Evolutionary conservation across 1,140 invertebrate species (phyloP).

Genomic region (Colletes gigas): DNA sequence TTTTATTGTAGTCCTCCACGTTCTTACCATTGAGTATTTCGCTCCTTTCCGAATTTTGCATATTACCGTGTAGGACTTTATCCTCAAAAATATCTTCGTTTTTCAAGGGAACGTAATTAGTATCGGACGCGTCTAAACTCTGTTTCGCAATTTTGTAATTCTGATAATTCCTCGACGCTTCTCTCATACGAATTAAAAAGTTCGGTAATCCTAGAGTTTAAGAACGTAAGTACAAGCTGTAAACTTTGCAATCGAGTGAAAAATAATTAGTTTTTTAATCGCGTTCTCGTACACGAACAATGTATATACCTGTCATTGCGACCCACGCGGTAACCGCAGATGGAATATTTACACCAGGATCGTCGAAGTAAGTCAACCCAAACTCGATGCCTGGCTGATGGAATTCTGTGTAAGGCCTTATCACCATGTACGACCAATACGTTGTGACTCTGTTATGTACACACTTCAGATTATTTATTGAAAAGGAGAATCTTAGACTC

Average conservation of each 20-base stretch:
- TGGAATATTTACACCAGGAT: conserved; percentile 89
- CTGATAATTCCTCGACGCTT: conserved; percentile 79
- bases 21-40: not conserved
- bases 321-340: conserved; percentile 86
- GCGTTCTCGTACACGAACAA: not conserved
- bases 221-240: conserved; percentile 22
- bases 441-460: conserved; percentile 83
- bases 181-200: conserved; percentile 79
- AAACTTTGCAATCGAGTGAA: conserved; percentile 9
- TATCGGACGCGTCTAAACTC: not conserved
- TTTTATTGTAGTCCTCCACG: conserved; percentile 31
- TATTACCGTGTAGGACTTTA: not conserved
- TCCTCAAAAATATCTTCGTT: conserved; percentile 13
- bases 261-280: not conserved
- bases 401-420: conserved; percentile 85
- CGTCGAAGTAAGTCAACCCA: conserved; percentile 92
- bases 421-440: conserved; percentile 94
- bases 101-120: not conserved
- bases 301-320: conserved; percentile 77
- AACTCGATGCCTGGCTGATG: conserved; percentile 90
- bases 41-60: not conserved
- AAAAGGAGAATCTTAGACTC: conserved; percentile 11
- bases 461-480: conserved; percentile 50
- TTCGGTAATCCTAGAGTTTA: conserved; percentile 77
- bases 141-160: conserved; percentile 69